Evolutionary conservation across 2,888 invertebrate genomes (phyloP).

Genomic region (Apeira syringaria): DNA sequence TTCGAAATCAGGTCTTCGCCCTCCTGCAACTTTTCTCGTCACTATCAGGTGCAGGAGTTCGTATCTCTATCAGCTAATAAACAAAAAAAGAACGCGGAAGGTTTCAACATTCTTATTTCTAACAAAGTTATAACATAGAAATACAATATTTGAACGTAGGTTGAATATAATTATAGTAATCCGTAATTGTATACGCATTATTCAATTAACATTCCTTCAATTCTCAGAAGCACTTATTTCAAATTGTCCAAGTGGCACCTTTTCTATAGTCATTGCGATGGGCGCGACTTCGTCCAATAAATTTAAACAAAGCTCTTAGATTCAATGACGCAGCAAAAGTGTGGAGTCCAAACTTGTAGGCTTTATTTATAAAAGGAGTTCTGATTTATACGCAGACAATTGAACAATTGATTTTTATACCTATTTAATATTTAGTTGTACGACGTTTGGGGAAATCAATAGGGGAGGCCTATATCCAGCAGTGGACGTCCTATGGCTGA

Average conservation of each 20-base stretch:
- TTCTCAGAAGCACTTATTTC: conserved; percentile 51
- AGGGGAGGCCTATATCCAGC: too few relatives aligned
- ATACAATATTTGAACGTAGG: not conserved
- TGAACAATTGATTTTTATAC: not conserved
- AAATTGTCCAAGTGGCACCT: conserved; percentile 59
- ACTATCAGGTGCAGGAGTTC: too few relatives aligned
- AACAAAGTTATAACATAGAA: too few relatives aligned
- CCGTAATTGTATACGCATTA: conserved; percentile 39
- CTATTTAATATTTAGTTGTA: too few relatives aligned
- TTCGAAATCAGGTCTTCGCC: too few relatives aligned
- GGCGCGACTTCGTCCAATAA: conserved; percentile 62
- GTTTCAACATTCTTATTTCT: too few relatives aligned
- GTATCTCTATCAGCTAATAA: too few relatives aligned
- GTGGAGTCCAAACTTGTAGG: conserved; percentile 25
- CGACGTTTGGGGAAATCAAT: too few relatives aligned
- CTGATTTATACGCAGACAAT: conserved; percentile 9
- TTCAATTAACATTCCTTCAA: conserved; percentile 57
- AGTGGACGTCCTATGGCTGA: too few relatives aligned
- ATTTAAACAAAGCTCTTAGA: conserved; percentile 75
- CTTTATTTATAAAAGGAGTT: conserved; percentile 22
- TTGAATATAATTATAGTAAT: not conserved
- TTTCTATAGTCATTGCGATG: conserved; percentile 62
- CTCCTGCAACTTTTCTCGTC: too few relatives aligned
- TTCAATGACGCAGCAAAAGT: conserved; percentile 59
- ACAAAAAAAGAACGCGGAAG: too few relatives aligned